Percentiles rank a stretch among this genome's conserved stretches.
These are phyloP conservation scores for Oryzias melastigma DNA, from an alignment of 2,113 vertebrate species.

Conservation along the genomic window DNA sequence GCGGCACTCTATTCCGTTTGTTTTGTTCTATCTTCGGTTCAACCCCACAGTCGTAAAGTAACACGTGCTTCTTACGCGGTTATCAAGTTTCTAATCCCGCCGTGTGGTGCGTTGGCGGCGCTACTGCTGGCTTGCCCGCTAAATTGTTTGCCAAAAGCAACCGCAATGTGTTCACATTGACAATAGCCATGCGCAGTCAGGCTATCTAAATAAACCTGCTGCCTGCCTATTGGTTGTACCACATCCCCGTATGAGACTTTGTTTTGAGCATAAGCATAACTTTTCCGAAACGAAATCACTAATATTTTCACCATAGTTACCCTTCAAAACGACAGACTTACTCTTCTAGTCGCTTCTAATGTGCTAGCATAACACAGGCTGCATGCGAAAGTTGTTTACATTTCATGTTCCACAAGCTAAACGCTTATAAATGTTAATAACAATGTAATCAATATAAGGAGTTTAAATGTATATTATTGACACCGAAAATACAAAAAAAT, in stretches of 20 bases:
- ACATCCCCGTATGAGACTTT: slow-evolving; percentile 42
- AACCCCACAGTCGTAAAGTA: slow-evolving; percentile 22
- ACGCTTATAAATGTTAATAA: too few species aligned
- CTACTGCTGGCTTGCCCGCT: slow-evolving; percentile 24
- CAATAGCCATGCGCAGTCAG: slow-evolving; percentile 77
- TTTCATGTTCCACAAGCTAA: background rate
- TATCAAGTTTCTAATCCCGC: slow-evolving; percentile 4
- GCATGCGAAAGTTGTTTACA: background rate
- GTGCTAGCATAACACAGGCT: background rate
- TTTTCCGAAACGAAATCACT: background rate
- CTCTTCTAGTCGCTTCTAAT: background rate
- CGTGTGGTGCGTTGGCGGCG: slow-evolving; percentile 18
- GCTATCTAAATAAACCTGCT: slow-evolving; percentile 55
- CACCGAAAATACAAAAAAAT: too few species aligned
- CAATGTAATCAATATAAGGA: too few species aligned
- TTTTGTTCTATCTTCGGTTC: slow-evolving; percentile 22
- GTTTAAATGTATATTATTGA: too few species aligned
- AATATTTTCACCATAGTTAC: too few species aligned
- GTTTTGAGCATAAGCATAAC: slow-evolving; percentile 1
- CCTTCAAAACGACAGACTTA: background rate
- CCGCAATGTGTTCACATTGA: slow-evolving; percentile 59
- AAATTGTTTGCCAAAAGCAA: slow-evolving; percentile 53
- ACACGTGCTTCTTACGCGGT: slow-evolving; percentile 17
- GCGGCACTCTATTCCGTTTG: slow-evolving; percentile 38
- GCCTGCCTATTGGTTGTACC: slow-evolving; percentile 56